Conservation (phyloP, 2,797 vertebrate genomes). For the Channa striata region DNA sequence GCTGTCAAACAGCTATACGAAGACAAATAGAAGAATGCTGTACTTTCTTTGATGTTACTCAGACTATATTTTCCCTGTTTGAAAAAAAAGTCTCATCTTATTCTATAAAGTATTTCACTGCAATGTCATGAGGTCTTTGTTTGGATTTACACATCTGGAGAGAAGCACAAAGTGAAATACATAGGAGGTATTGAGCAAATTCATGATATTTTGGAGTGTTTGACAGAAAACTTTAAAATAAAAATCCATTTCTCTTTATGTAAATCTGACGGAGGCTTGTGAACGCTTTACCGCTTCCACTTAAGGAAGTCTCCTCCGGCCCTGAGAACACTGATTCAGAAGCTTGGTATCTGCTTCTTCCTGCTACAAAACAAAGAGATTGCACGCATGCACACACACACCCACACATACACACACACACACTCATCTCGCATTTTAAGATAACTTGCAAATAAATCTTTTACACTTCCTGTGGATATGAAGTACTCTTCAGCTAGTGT, state of each 20-base stretch:
- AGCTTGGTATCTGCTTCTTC: constrained; percentile 68
- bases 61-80: background rate
- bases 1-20: constrained; percentile 63
- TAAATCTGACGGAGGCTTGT: constrained; percentile 21
- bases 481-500: constrained; percentile 49
- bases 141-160: constrained; percentile 1
- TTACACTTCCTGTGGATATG: constrained; percentile 60
- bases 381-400: constrained; percentile 5
- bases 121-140: constrained; percentile 2
- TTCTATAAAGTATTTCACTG: background rate
- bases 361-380: constrained; percentile 68
- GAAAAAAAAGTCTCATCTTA: background rate
- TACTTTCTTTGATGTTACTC: constrained; percentile 26
- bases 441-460: constrained; percentile 60
- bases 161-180: constrained; percentile 11
- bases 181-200: background rate
- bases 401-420: constrained; percentile 4
- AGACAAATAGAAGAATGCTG: constrained; percentile 50
- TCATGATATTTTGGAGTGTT: background rate
- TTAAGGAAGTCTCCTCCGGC: constrained; percentile 59
- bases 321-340: constrained; percentile 58
- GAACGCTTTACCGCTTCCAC: constrained; percentile 32
- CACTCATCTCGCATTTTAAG: constrained; percentile 50
- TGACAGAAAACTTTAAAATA: constrained; percentile 11
- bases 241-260: background rate